Evolutionary conservation across 2,888 invertebrate species (phyloP), one percentile per base, ranked within the genome.

Genomic region (Drosophila mayaguana): DNA sequence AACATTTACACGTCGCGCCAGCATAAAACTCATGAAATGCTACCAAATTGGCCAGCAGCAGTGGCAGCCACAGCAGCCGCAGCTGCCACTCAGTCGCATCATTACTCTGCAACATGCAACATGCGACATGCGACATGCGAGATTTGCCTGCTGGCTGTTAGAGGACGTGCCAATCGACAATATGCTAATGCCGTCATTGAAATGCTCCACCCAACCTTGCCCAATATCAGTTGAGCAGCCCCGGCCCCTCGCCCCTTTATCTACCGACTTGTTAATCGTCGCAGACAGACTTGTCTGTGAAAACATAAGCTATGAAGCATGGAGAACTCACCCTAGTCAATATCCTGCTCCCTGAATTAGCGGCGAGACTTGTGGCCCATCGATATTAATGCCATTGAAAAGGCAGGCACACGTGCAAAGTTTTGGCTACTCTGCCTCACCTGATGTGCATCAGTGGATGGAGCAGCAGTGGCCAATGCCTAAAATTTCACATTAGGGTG

Each of bases 161-260:
- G 68, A 46, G 61, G 46, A 71, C 79, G 72, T 48, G 62, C 28
- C 50, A 45, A 55, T 63, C 65, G 68, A 56, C 79, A 79, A 75
- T 85, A 88, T 84, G 88, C 88, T 82, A 84, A 84, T 82, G 63
- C 42, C 64, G 69, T 84, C 84, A 83, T 84, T 85, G 83, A 85
- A 85, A 79, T 66, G 67, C 53, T 32, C 56, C 14, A 28, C n/a
- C 40, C 61, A 38, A 38, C 7, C 16, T 72, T 48, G 48, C 53
- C 67, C 46, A 28, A 62, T 46, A 36, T 32, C 46, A 66, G 45
- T 48, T 71, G 50, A 65, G 51, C 46, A 40, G 25, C 16, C 51
- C 34, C 38, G 18, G 28, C 43, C 55, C 8, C 28, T 53, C 48
- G 46, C 51, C 46, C 48, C 63, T 48, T 42, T 57, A 54, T 43